Percentiles rank a stretch among this genome's conserved stretches.
Evolutionary conservation across 2,888 invertebrate species (phyloP).

Genomic region (Drosophila ochracea): DNA sequence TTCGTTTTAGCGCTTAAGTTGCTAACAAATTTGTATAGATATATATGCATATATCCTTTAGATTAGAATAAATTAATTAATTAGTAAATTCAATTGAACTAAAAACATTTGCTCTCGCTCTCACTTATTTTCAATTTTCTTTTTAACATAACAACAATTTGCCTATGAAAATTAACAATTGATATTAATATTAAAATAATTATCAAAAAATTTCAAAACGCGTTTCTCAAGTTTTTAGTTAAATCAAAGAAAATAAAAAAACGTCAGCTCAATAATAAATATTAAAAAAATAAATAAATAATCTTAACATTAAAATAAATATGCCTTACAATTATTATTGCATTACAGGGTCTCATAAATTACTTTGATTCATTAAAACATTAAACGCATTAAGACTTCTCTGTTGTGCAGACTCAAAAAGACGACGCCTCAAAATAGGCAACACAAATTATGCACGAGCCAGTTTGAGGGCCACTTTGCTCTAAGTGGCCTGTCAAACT

Average conservation of each 20-base stretch:
- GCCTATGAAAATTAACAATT: conserved; percentile 78
- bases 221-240: conserved; percentile 69
- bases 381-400: conserved; percentile 78
- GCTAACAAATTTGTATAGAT: conserved; percentile 55
- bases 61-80: conserved; percentile 65
- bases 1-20: conserved; percentile 50
- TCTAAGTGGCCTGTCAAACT: conserved; percentile 17
- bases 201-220: conserved; percentile 32
- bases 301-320: conserved; percentile 71
- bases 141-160: conserved; percentile 79
- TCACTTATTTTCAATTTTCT: conserved; percentile 29
- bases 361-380: conserved; percentile 30
- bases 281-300: conserved; percentile 74
- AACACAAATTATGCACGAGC: conserved; percentile 14
- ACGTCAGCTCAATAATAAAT: conserved; percentile 53
- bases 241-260: conserved; percentile 67
- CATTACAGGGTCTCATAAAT: conserved; percentile 45
- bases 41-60: conserved; percentile 40
- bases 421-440: conserved; percentile 45
- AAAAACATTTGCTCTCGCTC: conserved; percentile 74
- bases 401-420: conserved; percentile 39
- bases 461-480: conserved; percentile 40
- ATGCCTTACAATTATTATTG: conserved; percentile 60
- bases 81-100: conserved; percentile 82
- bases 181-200: conserved; percentile 31